Evolutionary conservation across 2,888 invertebrate species (phyloP).

Genomic region (Kuschelorhynchus macadamiae): DNA sequence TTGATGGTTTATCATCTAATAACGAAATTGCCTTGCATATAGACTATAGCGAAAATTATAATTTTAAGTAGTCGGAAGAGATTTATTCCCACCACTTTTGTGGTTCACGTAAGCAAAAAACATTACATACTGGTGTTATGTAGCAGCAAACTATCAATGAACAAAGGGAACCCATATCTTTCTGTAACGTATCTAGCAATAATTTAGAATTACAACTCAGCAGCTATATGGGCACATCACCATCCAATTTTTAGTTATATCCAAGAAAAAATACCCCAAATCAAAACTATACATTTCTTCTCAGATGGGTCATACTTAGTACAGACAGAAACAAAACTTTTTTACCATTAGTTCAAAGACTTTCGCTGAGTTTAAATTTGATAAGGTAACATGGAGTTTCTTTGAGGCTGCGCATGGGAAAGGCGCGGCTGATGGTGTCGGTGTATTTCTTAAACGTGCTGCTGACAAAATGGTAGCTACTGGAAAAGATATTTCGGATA

Average conservation of each 20-base stretch:
- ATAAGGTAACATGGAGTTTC: constrained; percentile 12
- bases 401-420: constrained; percentile 13
- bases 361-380: constrained; percentile 1
- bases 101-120: constrained; percentile 17
- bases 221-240: constrained; percentile 9
- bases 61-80: constrained; percentile 10
- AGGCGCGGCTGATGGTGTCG: not conserved
- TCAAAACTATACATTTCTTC: constrained; percentile 13
- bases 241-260: constrained; percentile 7
- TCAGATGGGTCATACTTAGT: constrained; percentile 14
- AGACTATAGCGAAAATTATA: constrained; percentile 14
- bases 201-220: constrained; percentile 4
- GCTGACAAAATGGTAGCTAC: constrained; percentile 1
- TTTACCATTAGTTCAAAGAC: not conserved
- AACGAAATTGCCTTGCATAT: constrained; percentile 22
- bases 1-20: no score
- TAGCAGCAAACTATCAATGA: constrained; percentile 4
- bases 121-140: constrained; percentile 17
- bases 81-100: constrained; percentile 19
- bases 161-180: not conserved
- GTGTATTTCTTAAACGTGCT: constrained; percentile 3
- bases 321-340: constrained; percentile 13
- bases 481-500: constrained; percentile 7
- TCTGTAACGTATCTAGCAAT: constrained; percentile 14
- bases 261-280: not conserved